A percentile compares a stretch with the other conserved stretches of the same genome.
Conservation (phyloP, 2,113 vertebrate species). For the Chauna torquata region DNA sequence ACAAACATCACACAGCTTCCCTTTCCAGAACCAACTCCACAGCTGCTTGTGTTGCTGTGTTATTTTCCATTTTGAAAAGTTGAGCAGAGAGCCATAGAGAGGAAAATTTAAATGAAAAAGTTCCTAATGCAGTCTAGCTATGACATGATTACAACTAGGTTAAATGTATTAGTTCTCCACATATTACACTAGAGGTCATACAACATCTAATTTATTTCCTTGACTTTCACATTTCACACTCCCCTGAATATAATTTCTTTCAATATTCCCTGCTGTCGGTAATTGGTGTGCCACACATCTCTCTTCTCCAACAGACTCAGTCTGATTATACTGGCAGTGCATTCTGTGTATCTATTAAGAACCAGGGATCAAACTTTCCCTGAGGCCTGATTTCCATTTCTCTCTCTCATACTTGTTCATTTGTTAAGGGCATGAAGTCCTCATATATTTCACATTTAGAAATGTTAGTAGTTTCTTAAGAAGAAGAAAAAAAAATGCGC, state of each 20-base stretch:
- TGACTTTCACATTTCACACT: constrained; percentile 61
- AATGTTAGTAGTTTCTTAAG: neutral
- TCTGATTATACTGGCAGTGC: neutral
- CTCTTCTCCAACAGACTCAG: constrained; percentile 11
- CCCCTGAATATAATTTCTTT: constrained; percentile 54
- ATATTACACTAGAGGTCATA: constrained; percentile 55
- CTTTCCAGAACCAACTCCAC: neutral
- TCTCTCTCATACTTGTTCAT: neutral
- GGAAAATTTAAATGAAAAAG: constrained; percentile 35
- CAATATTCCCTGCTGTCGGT: constrained; percentile 52
- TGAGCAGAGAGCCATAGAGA: neutral
- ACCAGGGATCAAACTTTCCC: constrained; percentile 15
- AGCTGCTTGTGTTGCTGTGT: neutral
- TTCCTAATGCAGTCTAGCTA: constrained; percentile 31
- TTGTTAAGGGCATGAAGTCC: constrained; percentile 37
- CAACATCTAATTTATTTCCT: constrained; percentile 58
- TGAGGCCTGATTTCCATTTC: neutral
- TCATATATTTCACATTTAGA: constrained; percentile 7
- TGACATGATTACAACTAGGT: constrained; percentile 50
- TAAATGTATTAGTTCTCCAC: constrained; percentile 51
- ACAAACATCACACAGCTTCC: neutral
- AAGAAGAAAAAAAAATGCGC: neutral
- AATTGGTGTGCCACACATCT: constrained; percentile 46
- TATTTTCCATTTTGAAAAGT: neutral
- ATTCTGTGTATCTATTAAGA: constrained; percentile 13